Evolutionary conservation across 2,888 invertebrate species (phyloP).

Genomic region (Sepioteuthis lessoniana): DNA sequence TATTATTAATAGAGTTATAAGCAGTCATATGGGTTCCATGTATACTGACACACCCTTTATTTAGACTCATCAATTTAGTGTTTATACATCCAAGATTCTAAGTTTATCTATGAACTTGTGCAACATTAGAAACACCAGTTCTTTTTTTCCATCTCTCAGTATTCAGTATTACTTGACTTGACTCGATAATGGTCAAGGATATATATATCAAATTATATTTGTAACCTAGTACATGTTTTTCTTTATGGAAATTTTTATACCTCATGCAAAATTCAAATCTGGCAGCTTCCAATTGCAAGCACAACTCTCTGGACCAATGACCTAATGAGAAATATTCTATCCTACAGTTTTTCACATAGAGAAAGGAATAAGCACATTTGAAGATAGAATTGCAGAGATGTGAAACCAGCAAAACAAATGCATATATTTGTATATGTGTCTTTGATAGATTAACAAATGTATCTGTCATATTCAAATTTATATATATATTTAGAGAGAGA

Average conservation of each 20-base stretch:
- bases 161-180: too few relatives aligned
- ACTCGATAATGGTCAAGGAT: too few relatives aligned
- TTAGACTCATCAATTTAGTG: too few relatives aligned
- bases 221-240: background rate
- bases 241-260: background rate
- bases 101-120: too few relatives aligned
- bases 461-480: background rate
- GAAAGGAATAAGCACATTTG: background rate
- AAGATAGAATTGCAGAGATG: background rate
- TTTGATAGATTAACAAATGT: background rate
- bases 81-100: too few relatives aligned
- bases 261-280: constrained; percentile 21
- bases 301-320: background rate
- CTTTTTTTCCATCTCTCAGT: too few relatives aligned
- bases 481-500: background rate
- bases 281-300: background rate
- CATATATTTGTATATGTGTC: background rate
- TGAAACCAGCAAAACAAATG: background rate
- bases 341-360: background rate
- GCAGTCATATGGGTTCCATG: too few relatives aligned
- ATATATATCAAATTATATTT: background rate
- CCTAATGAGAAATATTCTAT: background rate
- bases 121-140: too few relatives aligned
- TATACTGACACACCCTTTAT: too few relatives aligned
- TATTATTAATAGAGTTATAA: too few relatives aligned